phyloP scores from a whole-genome alignment of 2,113 vertebrate genomes.

The Nibea albiflora region DNA sequence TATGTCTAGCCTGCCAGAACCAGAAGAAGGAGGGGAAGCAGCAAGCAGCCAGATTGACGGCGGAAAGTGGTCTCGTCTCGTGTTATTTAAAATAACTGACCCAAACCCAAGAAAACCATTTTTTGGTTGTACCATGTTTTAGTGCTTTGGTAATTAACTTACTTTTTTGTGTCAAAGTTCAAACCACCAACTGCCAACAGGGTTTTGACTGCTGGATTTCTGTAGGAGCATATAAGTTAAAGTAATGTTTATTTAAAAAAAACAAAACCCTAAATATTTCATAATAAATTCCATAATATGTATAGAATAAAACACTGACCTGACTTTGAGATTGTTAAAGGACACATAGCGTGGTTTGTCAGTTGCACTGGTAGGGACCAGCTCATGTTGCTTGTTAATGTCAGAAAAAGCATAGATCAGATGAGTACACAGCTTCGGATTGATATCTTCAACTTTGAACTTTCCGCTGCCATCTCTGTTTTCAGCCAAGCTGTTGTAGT shows the following conservation, averaged over 20 bases:
- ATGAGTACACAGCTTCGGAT: slow-evolving; percentile 84
- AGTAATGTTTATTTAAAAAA: background rate
- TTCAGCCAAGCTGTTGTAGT: slow-evolving; percentile 88
- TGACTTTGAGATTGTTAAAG: slow-evolving; percentile 85
- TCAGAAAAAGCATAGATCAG: slow-evolving; percentile 87
- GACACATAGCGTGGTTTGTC: slow-evolving; percentile 78
- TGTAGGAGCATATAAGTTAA: slow-evolving; percentile 43
- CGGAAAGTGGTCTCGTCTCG: no score
- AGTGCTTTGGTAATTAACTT: slow-evolving; percentile 44
- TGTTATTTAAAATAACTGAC: no score
- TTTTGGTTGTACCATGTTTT: no score
- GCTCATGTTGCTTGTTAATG: slow-evolving; percentile 79
- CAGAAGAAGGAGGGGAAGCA: no score
- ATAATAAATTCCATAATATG: background rate
- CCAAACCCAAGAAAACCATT: no score
- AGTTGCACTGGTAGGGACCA: slow-evolving; percentile 80
- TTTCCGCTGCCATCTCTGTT: slow-evolving; percentile 74
- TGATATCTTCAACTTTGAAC: slow-evolving; percentile 77
- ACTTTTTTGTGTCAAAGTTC: slow-evolving; percentile 83
- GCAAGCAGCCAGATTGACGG: no score
- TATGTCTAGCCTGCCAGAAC: no score
- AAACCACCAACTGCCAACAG: slow-evolving; percentile 86
- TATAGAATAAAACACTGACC: slow-evolving; percentile 53
- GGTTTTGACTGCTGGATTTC: slow-evolving; percentile 84
- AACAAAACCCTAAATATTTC: no score